A percentile compares a stretch with the other conserved stretches of the same genome.
These are phyloP conservation scores for Patella depressa DNA, from an alignment of 2,888 invertebrate genomes.

Conservation along the genomic window DNA sequence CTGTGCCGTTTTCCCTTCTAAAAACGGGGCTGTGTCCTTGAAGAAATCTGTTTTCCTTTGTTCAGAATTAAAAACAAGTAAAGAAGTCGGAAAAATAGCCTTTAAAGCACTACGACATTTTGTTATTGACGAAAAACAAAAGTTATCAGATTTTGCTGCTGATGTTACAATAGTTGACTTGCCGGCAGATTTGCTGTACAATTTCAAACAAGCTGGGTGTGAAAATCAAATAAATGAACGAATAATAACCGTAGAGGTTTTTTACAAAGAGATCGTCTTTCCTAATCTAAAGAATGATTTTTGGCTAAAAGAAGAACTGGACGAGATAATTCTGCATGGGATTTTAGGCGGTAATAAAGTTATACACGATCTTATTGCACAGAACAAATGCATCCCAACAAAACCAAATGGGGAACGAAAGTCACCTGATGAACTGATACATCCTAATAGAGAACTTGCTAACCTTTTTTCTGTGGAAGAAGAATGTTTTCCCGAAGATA, in stretches of 20 bases:
- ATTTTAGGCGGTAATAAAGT: not conserved
- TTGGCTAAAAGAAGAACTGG: conserved; percentile 14
- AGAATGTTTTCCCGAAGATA: conserved; percentile 47
- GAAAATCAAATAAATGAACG: conserved; percentile 26
- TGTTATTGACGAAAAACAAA: conserved; percentile 8
- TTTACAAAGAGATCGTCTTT: conserved; percentile 47
- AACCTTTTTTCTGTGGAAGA: conserved; percentile 46
- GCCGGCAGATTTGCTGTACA: conserved; percentile 21
- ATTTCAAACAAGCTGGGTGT: conserved; percentile 21
- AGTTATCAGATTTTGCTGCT: not conserved
- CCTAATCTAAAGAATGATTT: conserved; percentile 39
- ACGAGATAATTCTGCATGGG: not conserved
- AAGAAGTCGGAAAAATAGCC: conserved; percentile 24
- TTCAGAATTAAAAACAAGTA: conserved; percentile 22
- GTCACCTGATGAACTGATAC: conserved; percentile 49
- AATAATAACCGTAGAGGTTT: conserved; percentile 35
- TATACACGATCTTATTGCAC: not conserved
- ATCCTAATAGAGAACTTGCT: conserved; percentile 42
- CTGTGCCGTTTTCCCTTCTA: conserved; percentile 13
- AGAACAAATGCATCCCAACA: conserved; percentile 48
- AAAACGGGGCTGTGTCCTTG: conserved; percentile 18
- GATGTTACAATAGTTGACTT: conserved; percentile 23
- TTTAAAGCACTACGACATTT: conserved; percentile 25
- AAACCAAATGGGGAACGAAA: conserved; percentile 40
- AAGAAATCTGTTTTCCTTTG: conserved; percentile 42